Evolutionary conservation across 30 jellyfish, hydroid and myxozoan species (phyloP).

Genomic region (Chrysaora quinquecirrha): DNA sequence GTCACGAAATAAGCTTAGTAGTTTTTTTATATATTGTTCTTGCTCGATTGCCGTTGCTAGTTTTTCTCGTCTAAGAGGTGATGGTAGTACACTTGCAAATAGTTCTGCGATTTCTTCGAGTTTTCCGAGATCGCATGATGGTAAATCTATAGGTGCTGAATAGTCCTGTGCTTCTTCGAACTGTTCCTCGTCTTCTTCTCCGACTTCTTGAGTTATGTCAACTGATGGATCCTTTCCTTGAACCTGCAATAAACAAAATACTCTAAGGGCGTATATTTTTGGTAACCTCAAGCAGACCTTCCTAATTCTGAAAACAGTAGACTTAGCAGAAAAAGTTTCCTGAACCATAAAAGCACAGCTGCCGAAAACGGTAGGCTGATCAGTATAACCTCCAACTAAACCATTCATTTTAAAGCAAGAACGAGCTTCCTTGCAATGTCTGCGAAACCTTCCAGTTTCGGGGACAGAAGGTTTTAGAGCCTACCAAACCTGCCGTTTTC

Average conservation of each 20-base stretch:
- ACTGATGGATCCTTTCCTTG: conserved; percentile 95
- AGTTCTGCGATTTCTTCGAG: conserved; percentile 85
- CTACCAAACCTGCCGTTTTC: too few species aligned
- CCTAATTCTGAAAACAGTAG: too few species aligned
- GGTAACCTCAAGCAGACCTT: too few species aligned
- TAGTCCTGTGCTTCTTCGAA: conserved; percentile 87
- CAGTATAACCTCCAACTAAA: too few species aligned
- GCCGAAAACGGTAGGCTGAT: too few species aligned
- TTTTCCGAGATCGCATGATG: conserved; percentile 87
- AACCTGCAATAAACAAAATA: conserved; percentile 56
- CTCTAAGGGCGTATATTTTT: too few species aligned
- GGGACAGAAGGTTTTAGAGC: too few species aligned
- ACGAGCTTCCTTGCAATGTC: too few species aligned
- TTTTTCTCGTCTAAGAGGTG: conserved; percentile 75
- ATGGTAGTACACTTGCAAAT: conserved; percentile 72
- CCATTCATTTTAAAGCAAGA: too few species aligned
- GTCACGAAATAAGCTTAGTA: conserved; percentile 80
- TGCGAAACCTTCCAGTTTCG: too few species aligned
- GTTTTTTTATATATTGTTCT: conserved; percentile 85
- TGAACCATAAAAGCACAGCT: too few species aligned
- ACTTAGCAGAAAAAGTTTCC: too few species aligned
- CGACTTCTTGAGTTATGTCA: conserved; percentile 93
- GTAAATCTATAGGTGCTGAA: conserved; percentile 84
- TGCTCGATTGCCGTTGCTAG: conserved; percentile 83
- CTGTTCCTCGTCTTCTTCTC: conserved; percentile 80